A percentile compares a stretch with the other conserved stretches of the same genome.
Conservation (phyloP, 2,888 invertebrate genomes). For the Drosophila koepferae region DNA sequence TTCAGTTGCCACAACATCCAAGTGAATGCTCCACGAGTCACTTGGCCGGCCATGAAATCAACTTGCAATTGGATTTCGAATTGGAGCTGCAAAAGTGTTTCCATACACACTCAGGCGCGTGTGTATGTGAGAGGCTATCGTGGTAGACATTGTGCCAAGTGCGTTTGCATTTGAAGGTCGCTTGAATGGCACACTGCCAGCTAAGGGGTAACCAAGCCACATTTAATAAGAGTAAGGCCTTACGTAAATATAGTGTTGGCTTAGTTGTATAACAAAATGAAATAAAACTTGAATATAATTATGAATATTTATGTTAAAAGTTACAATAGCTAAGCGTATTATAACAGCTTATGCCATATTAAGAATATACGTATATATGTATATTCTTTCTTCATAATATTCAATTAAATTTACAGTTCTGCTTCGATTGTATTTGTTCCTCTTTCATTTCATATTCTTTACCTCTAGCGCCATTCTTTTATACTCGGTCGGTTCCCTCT, state of each 20-base stretch:
- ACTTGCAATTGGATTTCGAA: conserved; percentile 67
- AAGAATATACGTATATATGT: no score
- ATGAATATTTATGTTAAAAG: not conserved
- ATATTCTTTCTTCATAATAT: conserved; percentile 10
- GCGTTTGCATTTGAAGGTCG: conserved; percentile 67
- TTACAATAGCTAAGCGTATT: not conserved
- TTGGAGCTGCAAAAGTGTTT: conserved; percentile 51
- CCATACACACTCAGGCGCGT: conserved; percentile 4
- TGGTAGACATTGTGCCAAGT: conserved; percentile 41
- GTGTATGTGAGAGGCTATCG: conserved; percentile 36
- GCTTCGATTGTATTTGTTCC: conserved; percentile 6
- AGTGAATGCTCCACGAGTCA: conserved; percentile 71
- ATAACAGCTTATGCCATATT: not conserved
- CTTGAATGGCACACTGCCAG: conserved; percentile 65
- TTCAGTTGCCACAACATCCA: conserved; percentile 46
- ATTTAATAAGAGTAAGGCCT: not conserved
- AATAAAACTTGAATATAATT: not conserved
- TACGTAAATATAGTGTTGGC: not conserved
- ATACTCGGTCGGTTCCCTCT: conserved; percentile 10
- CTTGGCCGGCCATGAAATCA: conserved; percentile 76
- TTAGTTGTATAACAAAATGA: not conserved
- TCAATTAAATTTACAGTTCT: conserved; percentile 15
- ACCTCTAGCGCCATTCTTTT: conserved; percentile 14
- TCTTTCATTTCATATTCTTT: not conserved
- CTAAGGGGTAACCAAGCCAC: conserved; percentile 8